These are phyloP conservation scores for Glossophaga mutica DNA, from an alignment of 2,797 vertebrate species.

Conservation along the genomic window DNA sequence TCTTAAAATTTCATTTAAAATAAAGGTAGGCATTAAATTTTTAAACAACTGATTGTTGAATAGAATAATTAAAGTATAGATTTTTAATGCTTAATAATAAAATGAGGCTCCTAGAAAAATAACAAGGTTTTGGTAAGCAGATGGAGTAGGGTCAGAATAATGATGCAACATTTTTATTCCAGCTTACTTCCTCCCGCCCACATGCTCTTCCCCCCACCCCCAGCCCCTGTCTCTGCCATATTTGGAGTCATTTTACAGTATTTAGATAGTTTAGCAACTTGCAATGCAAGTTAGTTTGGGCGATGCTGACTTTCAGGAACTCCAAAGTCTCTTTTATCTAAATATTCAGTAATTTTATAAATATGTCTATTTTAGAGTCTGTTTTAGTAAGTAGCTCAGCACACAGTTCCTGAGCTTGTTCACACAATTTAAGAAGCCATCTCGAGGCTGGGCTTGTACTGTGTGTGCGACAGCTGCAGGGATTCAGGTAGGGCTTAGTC, in stretches of 20 bases:
- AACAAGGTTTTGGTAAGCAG: background rate
- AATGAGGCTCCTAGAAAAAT: conserved; percentile 23
- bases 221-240: background rate
- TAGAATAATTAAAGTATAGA: background rate
- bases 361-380: background rate
- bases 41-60: background rate
- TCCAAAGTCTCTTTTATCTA: background rate
- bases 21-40: background rate
- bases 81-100: conserved; percentile 18
- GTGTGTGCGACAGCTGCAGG: fast-evolving
- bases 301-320: background rate
- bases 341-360: background rate
- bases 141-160: conserved; percentile 41
- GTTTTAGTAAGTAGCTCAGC: background rate
- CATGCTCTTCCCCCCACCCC: background rate
- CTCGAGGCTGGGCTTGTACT: background rate
- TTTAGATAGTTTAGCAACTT: background rate
- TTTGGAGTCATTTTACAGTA: background rate
- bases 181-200: background rate
- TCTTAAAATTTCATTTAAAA: background rate
- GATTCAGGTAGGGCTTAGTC: background rate
- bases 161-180: conserved; percentile 35
- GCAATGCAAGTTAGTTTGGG: background rate
- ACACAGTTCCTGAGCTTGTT: background rate
- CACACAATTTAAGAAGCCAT: background rate